These are phyloP conservation scores for Falcaria lacertinaria DNA, from an alignment of 2,888 invertebrate species.

Conservation along the genomic window DNA sequence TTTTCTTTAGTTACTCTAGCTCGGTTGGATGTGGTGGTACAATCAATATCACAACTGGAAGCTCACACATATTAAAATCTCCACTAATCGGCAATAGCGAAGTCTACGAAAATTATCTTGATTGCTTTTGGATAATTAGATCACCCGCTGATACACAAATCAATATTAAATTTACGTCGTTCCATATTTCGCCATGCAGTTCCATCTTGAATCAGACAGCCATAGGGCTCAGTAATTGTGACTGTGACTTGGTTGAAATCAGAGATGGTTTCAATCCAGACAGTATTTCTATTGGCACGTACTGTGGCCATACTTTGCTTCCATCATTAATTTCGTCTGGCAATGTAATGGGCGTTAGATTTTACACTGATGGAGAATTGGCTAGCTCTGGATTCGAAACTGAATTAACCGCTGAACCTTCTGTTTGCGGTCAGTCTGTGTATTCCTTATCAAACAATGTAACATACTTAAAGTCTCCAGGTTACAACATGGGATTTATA, in stretches of 20 bases:
- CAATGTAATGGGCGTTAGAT: constrained; percentile 82
- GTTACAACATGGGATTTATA: constrained; percentile 43
- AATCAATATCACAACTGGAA: constrained; percentile 72
- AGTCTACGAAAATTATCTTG: constrained; percentile 82
- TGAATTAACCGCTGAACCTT: constrained; percentile 68
- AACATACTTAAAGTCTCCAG: constrained; percentile 50
- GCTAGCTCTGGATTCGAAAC: constrained; percentile 83
- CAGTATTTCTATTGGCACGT: constrained; percentile 82
- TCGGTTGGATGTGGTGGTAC: constrained; percentile 85
- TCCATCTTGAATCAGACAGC: constrained; percentile 54
- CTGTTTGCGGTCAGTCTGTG: constrained; percentile 46
- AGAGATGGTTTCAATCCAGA: constrained; percentile 85
- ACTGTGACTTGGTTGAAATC: constrained; percentile 86
- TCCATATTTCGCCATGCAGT: constrained; percentile 74
- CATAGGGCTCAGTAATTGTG: constrained; percentile 72
- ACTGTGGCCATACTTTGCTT: constrained; percentile 84
- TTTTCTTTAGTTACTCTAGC: constrained; percentile 79
- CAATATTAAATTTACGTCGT: constrained; percentile 75
- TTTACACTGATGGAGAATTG: constrained; percentile 82
- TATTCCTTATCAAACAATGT: constrained; percentile 27
- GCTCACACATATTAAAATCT: constrained; percentile 54
- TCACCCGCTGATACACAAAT: constrained; percentile 81
- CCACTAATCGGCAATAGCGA: constrained; percentile 51
- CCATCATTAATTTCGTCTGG: constrained; percentile 78
- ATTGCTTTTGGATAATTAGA: constrained; percentile 87